Evolutionary conservation across 2,888 invertebrate species (phyloP).

Genomic region (Nectonema munidae): DNA sequence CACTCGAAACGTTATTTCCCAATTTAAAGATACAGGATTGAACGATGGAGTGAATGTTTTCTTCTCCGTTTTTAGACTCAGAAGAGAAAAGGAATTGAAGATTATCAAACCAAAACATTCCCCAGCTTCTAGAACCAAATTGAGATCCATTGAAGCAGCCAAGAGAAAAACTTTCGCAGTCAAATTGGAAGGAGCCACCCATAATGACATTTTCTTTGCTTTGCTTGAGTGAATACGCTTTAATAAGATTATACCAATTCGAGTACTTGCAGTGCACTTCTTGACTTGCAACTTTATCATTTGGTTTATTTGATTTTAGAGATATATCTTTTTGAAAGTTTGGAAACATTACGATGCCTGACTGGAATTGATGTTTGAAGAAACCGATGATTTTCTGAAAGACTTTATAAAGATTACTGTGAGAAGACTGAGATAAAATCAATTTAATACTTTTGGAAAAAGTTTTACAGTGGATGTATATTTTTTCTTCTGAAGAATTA

Average conservation of each 20-base stretch:
- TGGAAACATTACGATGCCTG: constrained; percentile 35
- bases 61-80: constrained; percentile 58
- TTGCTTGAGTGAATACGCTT: too few relatives aligned
- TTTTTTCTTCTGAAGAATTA: too few relatives aligned
- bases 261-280: background rate
- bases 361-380: constrained; percentile 83
- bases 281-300: background rate
- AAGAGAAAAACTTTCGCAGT: constrained; percentile 46
- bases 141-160: constrained; percentile 91
- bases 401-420: constrained; percentile 80
- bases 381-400: constrained; percentile 79
- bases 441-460: constrained; percentile 28
- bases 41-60: too few relatives aligned
- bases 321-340: constrained; percentile 2
- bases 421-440: constrained; percentile 79
- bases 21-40: too few relatives aligned
- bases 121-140: constrained; percentile 80
- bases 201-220: too few relatives aligned
- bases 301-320: background rate
- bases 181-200: constrained; percentile 41
- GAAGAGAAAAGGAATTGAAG: constrained; percentile 67
- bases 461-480: constrained; percentile 8
- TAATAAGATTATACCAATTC: too few relatives aligned
- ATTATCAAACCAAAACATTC: constrained; percentile 56
- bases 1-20: too few relatives aligned